Base-by-base conservation (phyloP, 2,888 invertebrate genomes). In the Glaucopsyche alexis region DNA sequence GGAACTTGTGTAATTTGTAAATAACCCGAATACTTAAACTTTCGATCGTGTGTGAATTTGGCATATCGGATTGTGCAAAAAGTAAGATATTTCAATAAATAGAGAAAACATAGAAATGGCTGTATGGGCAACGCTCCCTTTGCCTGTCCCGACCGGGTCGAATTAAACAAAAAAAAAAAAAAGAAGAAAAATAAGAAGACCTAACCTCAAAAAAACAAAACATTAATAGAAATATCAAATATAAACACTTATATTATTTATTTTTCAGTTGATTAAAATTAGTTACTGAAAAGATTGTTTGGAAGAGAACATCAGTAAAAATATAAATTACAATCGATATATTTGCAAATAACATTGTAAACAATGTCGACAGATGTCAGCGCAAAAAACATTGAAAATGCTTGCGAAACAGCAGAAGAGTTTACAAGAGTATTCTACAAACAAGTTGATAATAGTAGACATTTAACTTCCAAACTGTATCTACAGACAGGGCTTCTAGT, bases 371-470 rank as follows among this genome's bases (percentile, higher is more conserved):
- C 90, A 19, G 87, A 96, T 93, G 94, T 94, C 45, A 79, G 94
- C 52, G 94, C 94, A 78, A 88, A 92, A 73, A 96, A 96, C 86
- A 93, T 96, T 55, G 97, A 97, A 76, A 95, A 96, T 82, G 97
- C 98, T 29, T 96, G 96, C 80, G 94, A 96, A 83, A 96, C 96
- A 16, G 98, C 97, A 0, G 97, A 98, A 89, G 96, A 98, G 81
- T 98, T 99, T 82, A 96, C 96, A 5, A 96, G 96, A 88, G 91
- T 98, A 5, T 99, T 97, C 86, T 99, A 98, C 86, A 97, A 97
- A 81, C 96, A 96, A 81, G 93, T 98, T 74, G 98, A 99, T 83
- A 97, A 97, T 85, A 94, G 96, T 78, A 94, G 98, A 84, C 97
- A 98, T 92, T 88, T 96, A 83, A 95, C 98, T 84, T 94, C 95